Evolutionary conservation across 2,888 invertebrate genomes (phyloP).

Genomic region (Ceriagrion tenellum): DNA sequence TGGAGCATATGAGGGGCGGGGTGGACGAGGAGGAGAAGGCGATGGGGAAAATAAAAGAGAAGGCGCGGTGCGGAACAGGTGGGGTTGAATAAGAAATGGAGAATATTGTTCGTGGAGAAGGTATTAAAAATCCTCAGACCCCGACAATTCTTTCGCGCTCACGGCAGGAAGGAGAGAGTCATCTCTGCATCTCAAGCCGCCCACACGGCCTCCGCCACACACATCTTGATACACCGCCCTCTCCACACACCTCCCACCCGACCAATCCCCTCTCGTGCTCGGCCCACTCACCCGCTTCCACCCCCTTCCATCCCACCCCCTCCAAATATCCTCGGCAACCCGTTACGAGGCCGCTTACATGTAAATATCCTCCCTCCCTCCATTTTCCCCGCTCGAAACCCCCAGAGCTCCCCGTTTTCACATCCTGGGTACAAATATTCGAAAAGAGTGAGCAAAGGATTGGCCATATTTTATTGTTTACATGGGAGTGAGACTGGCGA

Average conservation of each 20-base stretch:
- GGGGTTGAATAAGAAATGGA: slow-evolving; percentile 46
- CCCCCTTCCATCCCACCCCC: not conserved
- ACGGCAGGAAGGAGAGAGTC: not conserved
- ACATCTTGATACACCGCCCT: not conserved
- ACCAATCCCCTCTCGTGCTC: not conserved
- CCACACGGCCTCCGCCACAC: not conserved
- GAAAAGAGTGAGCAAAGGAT: slow-evolving; percentile 38
- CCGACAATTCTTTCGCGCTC: slow-evolving; percentile 4
- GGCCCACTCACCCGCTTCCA: not conserved
- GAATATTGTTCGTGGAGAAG: slow-evolving; percentile 54
- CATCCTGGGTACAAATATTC: slow-evolving; percentile 22
- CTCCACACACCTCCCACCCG: not conserved
- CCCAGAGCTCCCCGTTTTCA: not conserved
- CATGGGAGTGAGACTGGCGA: not conserved
- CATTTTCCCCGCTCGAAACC: not conserved
- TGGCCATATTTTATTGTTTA: slow-evolving; percentile 7
- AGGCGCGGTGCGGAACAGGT: slow-evolving; percentile 26
- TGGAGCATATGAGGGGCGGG: not conserved
- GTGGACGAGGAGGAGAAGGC: not conserved
- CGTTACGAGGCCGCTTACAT: slow-evolving; percentile 38
- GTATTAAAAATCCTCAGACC: slow-evolving; percentile 56
- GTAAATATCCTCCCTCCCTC: slow-evolving; percentile 20
- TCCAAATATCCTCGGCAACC: not conserved
- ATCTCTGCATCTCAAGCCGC: not conserved
- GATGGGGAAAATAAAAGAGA: not conserved